Percentiles rank a stretch among this genome's conserved stretches.
Conservation (phyloP, 1,140 invertebrate species). For the Hydropsyche tenuis region DNA sequence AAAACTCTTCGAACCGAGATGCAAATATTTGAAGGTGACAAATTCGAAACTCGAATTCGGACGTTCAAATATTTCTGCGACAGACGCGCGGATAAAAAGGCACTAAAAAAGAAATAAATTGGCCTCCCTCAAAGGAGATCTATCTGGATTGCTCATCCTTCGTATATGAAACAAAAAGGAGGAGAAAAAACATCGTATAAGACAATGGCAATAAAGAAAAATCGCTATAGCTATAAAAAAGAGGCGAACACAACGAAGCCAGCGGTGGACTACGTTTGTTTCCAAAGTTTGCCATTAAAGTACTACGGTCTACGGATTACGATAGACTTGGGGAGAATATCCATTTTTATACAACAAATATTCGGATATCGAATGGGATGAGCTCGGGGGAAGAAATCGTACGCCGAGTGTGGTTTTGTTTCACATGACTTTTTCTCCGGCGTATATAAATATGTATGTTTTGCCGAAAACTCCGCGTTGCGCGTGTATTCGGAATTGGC, state of each 20-base stretch:
- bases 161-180: constrained; percentile 6
- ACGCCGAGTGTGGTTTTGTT: constrained; percentile 10
- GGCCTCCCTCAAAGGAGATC: constrained; percentile 39
- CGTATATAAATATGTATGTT: not conserved
- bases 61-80: constrained; percentile 27
- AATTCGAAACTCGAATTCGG: constrained; percentile 16
- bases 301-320: constrained; percentile 38
- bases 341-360: constrained; percentile 35
- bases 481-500: too few species aligned
- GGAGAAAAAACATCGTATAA: constrained; percentile 38
- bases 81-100: constrained; percentile 30
- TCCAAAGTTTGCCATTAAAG: constrained; percentile 39
- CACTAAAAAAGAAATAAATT: constrained; percentile 41
- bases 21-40: constrained; percentile 28
- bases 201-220: constrained; percentile 42
- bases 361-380: constrained; percentile 13
- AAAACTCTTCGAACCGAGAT: not conserved
- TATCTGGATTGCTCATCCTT: constrained; percentile 38
- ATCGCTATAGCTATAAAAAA: constrained; percentile 33
- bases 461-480: too few species aligned
- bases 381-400: not conserved
- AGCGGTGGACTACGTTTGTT: constrained; percentile 39
- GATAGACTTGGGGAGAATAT: constrained; percentile 29
- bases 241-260: constrained; percentile 13
- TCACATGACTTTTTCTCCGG: not conserved